A percentile compares a stretch with the other conserved stretches of the same genome.
These are phyloP conservation scores for Drosophila stalkeri DNA, from an alignment of 2,888 invertebrate genomes.

Conservation along the genomic window DNA sequence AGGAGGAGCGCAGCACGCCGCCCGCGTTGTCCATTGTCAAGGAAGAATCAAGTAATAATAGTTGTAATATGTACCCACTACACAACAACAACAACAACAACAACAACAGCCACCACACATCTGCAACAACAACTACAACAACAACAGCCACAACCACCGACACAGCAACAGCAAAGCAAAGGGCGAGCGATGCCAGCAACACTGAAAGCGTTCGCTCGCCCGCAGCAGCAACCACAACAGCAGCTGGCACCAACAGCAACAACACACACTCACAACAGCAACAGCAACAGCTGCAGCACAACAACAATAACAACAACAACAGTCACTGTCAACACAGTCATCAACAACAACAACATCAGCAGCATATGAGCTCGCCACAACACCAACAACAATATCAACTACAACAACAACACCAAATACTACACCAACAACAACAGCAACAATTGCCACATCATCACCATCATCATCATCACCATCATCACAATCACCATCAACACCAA, in stretches of 20 bases:
- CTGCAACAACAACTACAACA: slow-evolving; percentile 70
- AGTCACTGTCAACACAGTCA: slow-evolving; percentile 65
- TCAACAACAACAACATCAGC: slow-evolving; percentile 71
- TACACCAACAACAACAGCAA: slow-evolving; percentile 77
- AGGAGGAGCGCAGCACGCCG: slow-evolving; percentile 89
- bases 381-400: slow-evolving; percentile 82
- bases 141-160: slow-evolving; percentile 58
- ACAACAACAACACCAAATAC: slow-evolving; percentile 84
- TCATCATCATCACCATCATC: slow-evolving; percentile 69
- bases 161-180: slow-evolving; percentile 72
- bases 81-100: slow-evolving; percentile 79
- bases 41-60: slow-evolving; percentile 91
- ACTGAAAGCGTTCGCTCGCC: slow-evolving; percentile 71
- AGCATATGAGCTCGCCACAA: slow-evolving; percentile 77
- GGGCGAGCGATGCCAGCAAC: slow-evolving; percentile 65
- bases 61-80: slow-evolving; percentile 86
- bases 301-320: slow-evolving; percentile 70
- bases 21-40: slow-evolving; percentile 88
- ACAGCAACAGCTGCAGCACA: slow-evolving; percentile 81
- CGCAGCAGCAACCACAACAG: slow-evolving; percentile 54
- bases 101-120: slow-evolving; percentile 70
- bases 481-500: slow-evolving; percentile 71
- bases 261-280: slow-evolving; percentile 70
- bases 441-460: slow-evolving; percentile 57
- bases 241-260: slow-evolving; percentile 65